These are phyloP conservation scores for Colletes collaris DNA, from an alignment of 2,888 invertebrate species.

Conservation along the genomic window DNA sequence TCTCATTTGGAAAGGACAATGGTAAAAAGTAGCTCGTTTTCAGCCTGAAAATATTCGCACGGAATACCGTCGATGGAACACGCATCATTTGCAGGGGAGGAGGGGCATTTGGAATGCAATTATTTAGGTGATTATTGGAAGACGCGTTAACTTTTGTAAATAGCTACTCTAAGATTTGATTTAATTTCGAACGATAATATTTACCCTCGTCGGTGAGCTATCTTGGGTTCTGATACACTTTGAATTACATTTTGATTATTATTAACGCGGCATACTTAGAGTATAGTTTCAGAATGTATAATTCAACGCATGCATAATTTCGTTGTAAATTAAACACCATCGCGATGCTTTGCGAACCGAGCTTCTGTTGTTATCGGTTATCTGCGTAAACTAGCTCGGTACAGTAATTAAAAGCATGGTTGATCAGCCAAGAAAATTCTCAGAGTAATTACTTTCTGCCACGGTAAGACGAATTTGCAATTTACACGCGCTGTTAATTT, in stretches of 20 bases:
- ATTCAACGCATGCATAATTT: slow-evolving; percentile 9
- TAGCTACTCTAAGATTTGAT: too few species aligned
- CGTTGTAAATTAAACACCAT: slow-evolving; percentile 39
- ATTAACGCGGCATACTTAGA: neutral
- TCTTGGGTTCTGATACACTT: neutral
- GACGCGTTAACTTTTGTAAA: too few species aligned
- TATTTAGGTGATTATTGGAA: too few species aligned
- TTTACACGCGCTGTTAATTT: slow-evolving; percentile 15
- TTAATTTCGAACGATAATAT: neutral
- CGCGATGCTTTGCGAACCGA: slow-evolving; percentile 8
- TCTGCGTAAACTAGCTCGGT: slow-evolving; percentile 4
- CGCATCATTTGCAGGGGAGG: too few species aligned
- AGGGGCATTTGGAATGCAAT: too few species aligned
- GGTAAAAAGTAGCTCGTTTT: too few species aligned
- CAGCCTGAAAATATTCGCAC: too few species aligned
- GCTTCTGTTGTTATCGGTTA: slow-evolving; percentile 19
- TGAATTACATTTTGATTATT: slow-evolving; percentile 9
- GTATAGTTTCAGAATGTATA: slow-evolving; percentile 27
- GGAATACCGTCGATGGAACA: too few species aligned
- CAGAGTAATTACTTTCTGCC: slow-evolving; percentile 22
- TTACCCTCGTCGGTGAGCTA: slow-evolving; percentile 9
- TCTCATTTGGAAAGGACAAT: too few species aligned
- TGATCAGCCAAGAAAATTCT: slow-evolving; percentile 33
- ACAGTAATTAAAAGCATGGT: slow-evolving; percentile 31
- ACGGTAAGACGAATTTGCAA: slow-evolving; percentile 27